A percentile compares a stretch with the other conserved stretches of the same genome.
Conservation (phyloP, 2,888 invertebrate species). For the Adineta ricciae region DNA sequence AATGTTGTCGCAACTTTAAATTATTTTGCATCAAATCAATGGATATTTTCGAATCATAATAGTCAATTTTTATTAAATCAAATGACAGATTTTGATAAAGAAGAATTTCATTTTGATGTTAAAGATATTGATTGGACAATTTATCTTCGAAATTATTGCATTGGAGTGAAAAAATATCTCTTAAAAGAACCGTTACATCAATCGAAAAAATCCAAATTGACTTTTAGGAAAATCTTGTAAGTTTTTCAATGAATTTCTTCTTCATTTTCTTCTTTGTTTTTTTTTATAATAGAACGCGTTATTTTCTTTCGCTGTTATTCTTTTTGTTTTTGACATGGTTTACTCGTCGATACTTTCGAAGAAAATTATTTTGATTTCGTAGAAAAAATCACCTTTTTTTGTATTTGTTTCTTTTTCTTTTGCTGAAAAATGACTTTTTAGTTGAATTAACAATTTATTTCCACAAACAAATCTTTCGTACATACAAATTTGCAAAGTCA, state of each 20-base stretch:
- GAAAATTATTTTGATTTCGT: too few species aligned
- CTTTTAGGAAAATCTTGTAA: neutral
- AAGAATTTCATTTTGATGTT: slow-evolving; percentile 46
- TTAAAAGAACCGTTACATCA: slow-evolving; percentile 42
- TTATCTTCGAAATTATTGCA: slow-evolving; percentile 47
- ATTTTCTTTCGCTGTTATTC: neutral
- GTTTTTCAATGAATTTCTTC: neutral
- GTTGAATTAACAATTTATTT: too few species aligned
- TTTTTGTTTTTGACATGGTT: neutral
- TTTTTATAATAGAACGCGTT: neutral
- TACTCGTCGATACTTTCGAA: neutral
- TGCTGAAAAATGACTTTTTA: too few species aligned
- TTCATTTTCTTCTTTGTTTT: neutral
- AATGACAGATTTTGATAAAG: slow-evolving; percentile 43
- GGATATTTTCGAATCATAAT: slow-evolving; percentile 64
- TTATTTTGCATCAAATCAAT: slow-evolving; percentile 81
- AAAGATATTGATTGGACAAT: slow-evolving; percentile 44
- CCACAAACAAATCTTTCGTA: too few species aligned
- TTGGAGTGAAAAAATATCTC: slow-evolving; percentile 46
- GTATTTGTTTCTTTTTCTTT: too few species aligned
- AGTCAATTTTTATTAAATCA: slow-evolving; percentile 41
- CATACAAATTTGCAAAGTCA: too few species aligned
- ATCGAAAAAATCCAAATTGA: neutral
- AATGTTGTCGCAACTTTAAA: slow-evolving; percentile 76
- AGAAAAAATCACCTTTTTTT: too few species aligned